These are phyloP conservation scores for Molossus molossus DNA, from an alignment of 2,797 vertebrate species.

Conservation along the genomic window DNA sequence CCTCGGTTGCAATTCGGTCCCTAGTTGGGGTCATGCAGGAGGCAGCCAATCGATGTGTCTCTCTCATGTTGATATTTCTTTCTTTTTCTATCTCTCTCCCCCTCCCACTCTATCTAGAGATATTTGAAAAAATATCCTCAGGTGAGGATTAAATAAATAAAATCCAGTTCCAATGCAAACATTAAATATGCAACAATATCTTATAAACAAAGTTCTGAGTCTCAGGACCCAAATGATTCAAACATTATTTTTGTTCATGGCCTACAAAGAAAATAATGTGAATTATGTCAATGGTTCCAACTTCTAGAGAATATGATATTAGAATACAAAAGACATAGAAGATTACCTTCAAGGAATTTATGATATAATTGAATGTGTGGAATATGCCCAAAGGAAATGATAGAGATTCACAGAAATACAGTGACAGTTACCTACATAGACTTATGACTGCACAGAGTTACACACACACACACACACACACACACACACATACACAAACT, in stretches of 20 bases:
- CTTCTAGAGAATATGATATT: slow-evolving; percentile 51
- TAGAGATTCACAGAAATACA: neutral
- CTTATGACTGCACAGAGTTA: neutral
- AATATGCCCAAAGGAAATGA: slow-evolving; percentile 55
- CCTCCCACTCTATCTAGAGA: too few species aligned
- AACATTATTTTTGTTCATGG: slow-evolving; percentile 61
- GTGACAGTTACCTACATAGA: neutral
- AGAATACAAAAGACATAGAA: slow-evolving; percentile 57
- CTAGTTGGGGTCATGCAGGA: too few species aligned
- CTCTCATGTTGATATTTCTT: too few species aligned
- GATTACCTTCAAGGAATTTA: slow-evolving; percentile 68
- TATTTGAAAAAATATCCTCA: too few species aligned
- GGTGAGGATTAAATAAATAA: neutral
- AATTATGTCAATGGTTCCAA: slow-evolving; percentile 35
- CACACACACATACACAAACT: neutral
- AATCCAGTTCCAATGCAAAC: slow-evolving; percentile 59
- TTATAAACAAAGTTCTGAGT: slow-evolving; percentile 62
- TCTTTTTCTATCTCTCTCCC: too few species aligned
- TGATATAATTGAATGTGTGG: slow-evolving; percentile 41
- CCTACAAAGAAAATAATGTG: slow-evolving; percentile 61
- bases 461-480: neutral
- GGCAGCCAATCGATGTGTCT: too few species aligned
- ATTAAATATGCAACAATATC: slow-evolving; percentile 74
- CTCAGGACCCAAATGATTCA: slow-evolving; percentile 62
- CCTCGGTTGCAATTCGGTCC: too few species aligned